Base-by-base conservation (phyloP, 2,888 invertebrate species). In the Drosophila pegasa region DNA sequence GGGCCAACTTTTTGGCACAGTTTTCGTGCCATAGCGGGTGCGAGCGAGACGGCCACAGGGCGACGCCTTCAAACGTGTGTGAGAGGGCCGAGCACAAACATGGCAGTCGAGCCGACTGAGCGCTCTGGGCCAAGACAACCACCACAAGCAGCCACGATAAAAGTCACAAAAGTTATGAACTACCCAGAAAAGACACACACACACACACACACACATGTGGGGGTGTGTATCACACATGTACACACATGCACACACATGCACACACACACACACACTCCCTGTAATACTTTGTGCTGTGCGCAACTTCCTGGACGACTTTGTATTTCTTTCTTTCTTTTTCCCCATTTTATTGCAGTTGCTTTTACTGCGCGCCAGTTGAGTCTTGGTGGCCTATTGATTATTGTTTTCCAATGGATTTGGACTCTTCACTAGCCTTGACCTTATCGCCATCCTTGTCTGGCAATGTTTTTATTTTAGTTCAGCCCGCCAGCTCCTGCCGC, bases 1-100 rank as follows among this genome's bases (percentile, higher is more conserved):
- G 63, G 40, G 69, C 65, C 81, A 84, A 87, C 58, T 85, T 82
- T 69, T 75, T 87, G 86, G 88, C 82, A 78, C 86, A 82, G 60
- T 78, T 81, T 77, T 71, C n/a, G 1, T 18, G 14, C 9, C 0
- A 14, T 10, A 14, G 56, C 22, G 48, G 9, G 69, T 48, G 74
- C 40, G 22, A 74, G 47, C 20, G 75, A 68, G 74, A 68, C 40
- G 31, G 51, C 9, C 20, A 47, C 29, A 71, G n/a, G 72, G 59
- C 48, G 33, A 81, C 84, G 80, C 81, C 81, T 87, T 80, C 80
- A 70, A 65, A 33, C 12, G 16, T 52, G 62, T 60, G 68, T 54
- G 66, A 29, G 18, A 18, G 14, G 27, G 41, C 38, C 18, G 57
- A 33, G 72, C 62, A 76, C 86, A 82, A 82, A 85, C 62, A 82